A percentile compares a stretch with the other conserved stretches of the same genome.
Conservation (phyloP, 2,113 vertebrate species). For the Chloropsis hardwickii region DNA sequence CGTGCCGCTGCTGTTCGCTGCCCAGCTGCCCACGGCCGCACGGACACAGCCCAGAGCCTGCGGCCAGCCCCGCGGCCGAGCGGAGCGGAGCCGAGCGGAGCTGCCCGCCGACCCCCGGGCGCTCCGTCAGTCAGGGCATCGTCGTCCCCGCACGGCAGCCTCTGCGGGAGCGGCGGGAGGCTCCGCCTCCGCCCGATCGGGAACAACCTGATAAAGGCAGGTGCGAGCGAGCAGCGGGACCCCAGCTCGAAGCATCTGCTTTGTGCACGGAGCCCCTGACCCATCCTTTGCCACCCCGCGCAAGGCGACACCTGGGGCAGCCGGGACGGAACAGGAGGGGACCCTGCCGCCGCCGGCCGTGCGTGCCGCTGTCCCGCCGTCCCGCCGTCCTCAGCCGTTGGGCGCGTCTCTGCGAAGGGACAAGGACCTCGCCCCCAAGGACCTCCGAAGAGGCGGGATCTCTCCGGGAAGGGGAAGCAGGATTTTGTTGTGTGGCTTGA, state of each 20-base stretch:
- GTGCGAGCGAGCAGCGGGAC: not conserved
- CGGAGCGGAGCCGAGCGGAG: not conserved
- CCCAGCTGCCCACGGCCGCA: not conserved
- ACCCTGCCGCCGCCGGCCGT: not conserved
- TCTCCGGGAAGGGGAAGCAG: slow-evolving; percentile 13
- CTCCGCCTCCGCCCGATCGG: slow-evolving; percentile 40
- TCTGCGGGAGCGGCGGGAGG: not conserved
- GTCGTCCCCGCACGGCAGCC: not conserved
- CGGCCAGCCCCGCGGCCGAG: not conserved
- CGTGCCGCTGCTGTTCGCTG: not conserved
- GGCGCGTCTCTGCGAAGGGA: not conserved
- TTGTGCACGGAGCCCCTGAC: not conserved
- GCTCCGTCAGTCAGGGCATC: not conserved
- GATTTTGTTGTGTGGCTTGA: not conserved
- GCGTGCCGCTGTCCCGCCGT: not conserved
- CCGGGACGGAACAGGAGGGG: not conserved
- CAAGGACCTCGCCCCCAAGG: slow-evolving; percentile 9
- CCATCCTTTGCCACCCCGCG: not conserved
- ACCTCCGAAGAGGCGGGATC: slow-evolving; percentile 34
- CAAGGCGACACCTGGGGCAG: not conserved
- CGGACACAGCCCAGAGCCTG: not conserved
- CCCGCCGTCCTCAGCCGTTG: not conserved
- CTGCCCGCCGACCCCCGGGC: not conserved
- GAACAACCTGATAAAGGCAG: slow-evolving; percentile 64
- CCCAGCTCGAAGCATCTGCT: slow-evolving; percentile 3